Evolutionary conservation across 2,797 vertebrate genomes (phyloP), one percentile per base, ranked within the genome.

Genomic region (Oophaga sylvatica): DNA sequence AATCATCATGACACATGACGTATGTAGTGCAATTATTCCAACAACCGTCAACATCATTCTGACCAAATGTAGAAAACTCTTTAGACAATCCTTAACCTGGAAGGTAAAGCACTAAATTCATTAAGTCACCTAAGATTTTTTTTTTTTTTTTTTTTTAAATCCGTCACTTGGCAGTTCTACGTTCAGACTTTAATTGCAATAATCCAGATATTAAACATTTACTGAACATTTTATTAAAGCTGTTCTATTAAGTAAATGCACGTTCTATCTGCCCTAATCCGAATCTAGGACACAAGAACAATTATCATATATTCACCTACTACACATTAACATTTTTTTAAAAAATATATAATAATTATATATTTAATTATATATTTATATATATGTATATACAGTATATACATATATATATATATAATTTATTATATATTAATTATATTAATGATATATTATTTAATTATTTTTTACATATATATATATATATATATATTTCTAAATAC

Each of bases 151-250:
- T 63, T 5, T 20, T 22, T 7, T 13, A 68, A 68, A 53, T 48
- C 13, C n/a, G 53, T 75, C 2, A 73, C 70, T 7, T n/a, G 19
- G 20, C 16, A 22, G 5, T 12, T 22, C 41, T n/a, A 75, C 13
- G 41, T 45, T 26, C 20, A 53, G 3, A 76, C 16, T 76, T 56
- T 48, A n/a, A 26, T 45, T 65, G 31, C 41, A 65, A 65, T 81
- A 67, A 67, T 48, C 2, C 35, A 67, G 35, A 19, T 22, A 81
- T 81, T 67, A 81, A 65, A 62, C 41, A 81, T 63, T 41, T 63
- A 81, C 45, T 65, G 59, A 35, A 15, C 20, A n/a, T 80, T 80
- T 62, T 80, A 62, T 62, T 62, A 17, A 60, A 60, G 77, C 22
- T 35, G 1, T 62, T 35, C 63, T 63, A n/a, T 78, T 78, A 78